Evolutionary conservation across 2,888 invertebrate genomes (phyloP), one percentile per base, ranked within the genome.

Genomic region (Ormyrus rosae): DNA sequence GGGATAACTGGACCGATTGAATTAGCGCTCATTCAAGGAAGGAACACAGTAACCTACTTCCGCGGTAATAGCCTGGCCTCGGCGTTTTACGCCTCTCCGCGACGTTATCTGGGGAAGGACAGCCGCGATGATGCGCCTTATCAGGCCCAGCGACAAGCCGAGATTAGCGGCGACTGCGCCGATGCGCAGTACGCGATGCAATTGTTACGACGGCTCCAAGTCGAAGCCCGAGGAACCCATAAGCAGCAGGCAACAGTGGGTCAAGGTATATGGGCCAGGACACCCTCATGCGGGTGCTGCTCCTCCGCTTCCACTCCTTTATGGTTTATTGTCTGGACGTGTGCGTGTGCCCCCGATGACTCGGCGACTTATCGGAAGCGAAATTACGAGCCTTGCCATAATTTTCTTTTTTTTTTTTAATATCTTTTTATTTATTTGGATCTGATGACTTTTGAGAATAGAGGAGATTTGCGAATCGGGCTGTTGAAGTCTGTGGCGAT

Each of bases 211-310:
- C 4, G 34, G 34, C 34, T 34, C 34, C 34, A 34, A 34, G 34
- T 34, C 34, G 34, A 34, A 34, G 34, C 34, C 34, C 34, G 34
- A 34, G 34, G 34, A 34, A 34, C 34, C 34, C 34, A 34, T 4
- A 34, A 34, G 34, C 34, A 34, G 34, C 34, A 34, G 34, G 4
- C 34, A 4, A 46, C 87, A 89, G 87, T 88, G 85, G 89, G 90
- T 89, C 90, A 90, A 90, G 90, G 90, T 90, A 90, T 90, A 86
- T 90, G 81, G 88, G 88, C 86, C 87, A 89, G 83, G 85, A 83
- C 86, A 88, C 90, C 90, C 90, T 89, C 90, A 90, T 90, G 90
- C 90, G 90, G 90, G 90, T 4, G 34, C 83, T 84, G 83, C 84
- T 84, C n/a, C 19, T 53, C 19, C 45, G 45, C 5, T 34, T 34